Conservation (phyloP, 2,888 invertebrate species). For the Eupeodes latifasciatus region DNA sequence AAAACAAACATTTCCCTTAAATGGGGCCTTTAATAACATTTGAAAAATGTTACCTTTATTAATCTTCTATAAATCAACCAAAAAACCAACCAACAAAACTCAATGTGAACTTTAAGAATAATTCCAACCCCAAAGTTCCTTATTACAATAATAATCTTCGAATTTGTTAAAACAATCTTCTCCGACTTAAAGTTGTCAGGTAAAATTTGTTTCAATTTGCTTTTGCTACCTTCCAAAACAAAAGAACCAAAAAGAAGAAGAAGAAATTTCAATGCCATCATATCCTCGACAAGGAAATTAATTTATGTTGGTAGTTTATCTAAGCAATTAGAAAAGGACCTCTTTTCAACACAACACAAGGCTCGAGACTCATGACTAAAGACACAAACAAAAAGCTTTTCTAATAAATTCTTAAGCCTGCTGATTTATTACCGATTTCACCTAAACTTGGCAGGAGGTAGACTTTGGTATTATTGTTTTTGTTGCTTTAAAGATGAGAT, state of each 20-base stretch:
- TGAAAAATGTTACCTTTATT: background rate
- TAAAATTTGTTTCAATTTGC: slow-evolving; percentile 23
- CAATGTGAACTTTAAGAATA: background rate
- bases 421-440: slow-evolving; percentile 24
- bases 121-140: background rate
- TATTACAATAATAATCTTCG: slow-evolving; percentile 15
- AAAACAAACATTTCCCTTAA: too few relatives aligned
- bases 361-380: too few relatives aligned
- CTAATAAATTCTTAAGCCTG: slow-evolving; percentile 25
- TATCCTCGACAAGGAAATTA: background rate
- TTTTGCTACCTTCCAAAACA: background rate
- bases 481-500: too few relatives aligned
- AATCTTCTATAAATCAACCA: slow-evolving; percentile 1
- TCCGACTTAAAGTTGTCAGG: slow-evolving; percentile 29
- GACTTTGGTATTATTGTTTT: background rate
- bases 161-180: slow-evolving; percentile 17
- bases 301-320: slow-evolving; percentile 2
- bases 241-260: background rate
- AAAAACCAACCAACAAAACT: background rate
- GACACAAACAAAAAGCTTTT: background rate
- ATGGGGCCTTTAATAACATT: too few relatives aligned
- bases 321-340: slow-evolving; percentile 32
- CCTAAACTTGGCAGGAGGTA: background rate
- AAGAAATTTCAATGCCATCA: slow-evolving; percentile 15
- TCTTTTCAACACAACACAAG: background rate